These are phyloP conservation scores for Heterochromis multidens DNA, from an alignment of 2,113 vertebrate species.

Conservation along the genomic window DNA sequence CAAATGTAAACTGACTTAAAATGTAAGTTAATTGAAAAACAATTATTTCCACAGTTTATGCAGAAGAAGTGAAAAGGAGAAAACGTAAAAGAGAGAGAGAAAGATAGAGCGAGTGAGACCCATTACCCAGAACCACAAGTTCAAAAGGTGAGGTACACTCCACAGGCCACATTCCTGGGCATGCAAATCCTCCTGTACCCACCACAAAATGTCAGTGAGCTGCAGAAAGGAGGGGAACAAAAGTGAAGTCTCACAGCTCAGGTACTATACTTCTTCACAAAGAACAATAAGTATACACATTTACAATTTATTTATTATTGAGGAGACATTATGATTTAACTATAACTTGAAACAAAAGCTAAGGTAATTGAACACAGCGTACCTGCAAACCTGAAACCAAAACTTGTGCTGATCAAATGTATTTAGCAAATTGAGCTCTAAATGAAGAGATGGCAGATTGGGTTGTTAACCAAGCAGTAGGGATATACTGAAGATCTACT, in stretches of 20 bases:
- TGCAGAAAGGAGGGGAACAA: not conserved
- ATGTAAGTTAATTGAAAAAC: not conserved
- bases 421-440: not conserved
- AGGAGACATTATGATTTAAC: not conserved
- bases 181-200: constrained; percentile 15
- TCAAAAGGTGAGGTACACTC: constrained; percentile 45
- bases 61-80: not conserved
- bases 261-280: not conserved
- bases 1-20: not conserved
- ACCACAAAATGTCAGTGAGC: constrained; percentile 50
- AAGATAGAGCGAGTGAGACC: not conserved
- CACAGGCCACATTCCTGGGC: constrained; percentile 50
- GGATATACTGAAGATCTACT: not conserved
- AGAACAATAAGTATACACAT: not conserved
- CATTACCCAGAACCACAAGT: not conserved
- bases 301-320: not conserved
- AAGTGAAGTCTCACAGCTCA: constrained; percentile 23
- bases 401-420: not conserved
- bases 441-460: not conserved
- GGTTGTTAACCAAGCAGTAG: too few species aligned
- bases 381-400: not conserved
- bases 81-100: not conserved
- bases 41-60: not conserved
- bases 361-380: not conserved
- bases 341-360: not conserved